Base-by-base conservation (phyloP, 1,140 invertebrate species). In the Papilio xuthus region DNA sequence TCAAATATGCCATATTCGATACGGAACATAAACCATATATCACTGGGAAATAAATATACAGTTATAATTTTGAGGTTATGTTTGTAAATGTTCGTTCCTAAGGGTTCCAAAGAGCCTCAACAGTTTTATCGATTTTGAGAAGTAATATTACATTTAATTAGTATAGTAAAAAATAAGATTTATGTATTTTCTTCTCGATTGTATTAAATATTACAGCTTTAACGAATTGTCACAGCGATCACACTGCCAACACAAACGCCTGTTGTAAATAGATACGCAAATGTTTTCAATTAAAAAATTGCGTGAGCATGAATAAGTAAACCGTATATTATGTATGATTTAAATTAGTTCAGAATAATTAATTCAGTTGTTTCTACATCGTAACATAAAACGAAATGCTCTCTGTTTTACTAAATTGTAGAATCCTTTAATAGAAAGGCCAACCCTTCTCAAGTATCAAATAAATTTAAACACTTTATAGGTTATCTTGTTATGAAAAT, bases 391-490 rank as follows among this genome's bases (percentile, higher is more conserved):
- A 63, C 13, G 12, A 32, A 63, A 63, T 28, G 23, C 4, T 63
- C 20, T 26, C 9, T 63, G 60, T 28, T 15, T 63, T 26, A 60
- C 23, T 12, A 13, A 32, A 63, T 28, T 18, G 60, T 63, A 18
- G 60, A 63, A 63, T 26, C 12, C 26, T 63, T 15, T 63, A 28
- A 26, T n/a, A 20, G n/a, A 63, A 72, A 42, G 42, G n/a, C 9
- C 37, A 47, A 44, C 70, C 70, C 42, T 47, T 72, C 42, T 72
- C 42, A 12, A 32, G 37, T 60, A 76, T 42, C 53, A 60, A 28
- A 75, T 75, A 75, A 75, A 76, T 76, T 63, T 60, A 60, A 76
- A 63, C 53, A 53, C 18, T 76, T 76, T 28, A 41, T 41, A 76
- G 50, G 50, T 53, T 76, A 60, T 15, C 18, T 60, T 28, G 32